Base-by-base conservation (phyloP, 2,113 vertebrate species). In the Tursiops truncatus region DNA sequence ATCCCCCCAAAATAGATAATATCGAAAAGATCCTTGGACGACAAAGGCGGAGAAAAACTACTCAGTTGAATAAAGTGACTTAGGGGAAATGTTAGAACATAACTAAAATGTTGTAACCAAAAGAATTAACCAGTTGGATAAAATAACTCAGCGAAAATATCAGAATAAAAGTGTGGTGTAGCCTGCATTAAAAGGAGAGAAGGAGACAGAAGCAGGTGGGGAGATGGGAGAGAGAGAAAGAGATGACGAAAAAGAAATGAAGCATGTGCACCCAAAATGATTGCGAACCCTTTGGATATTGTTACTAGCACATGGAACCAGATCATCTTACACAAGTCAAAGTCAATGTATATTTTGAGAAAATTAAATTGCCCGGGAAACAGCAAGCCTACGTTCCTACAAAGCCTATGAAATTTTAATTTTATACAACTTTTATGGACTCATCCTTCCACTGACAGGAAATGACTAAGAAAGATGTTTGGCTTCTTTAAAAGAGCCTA, bases 161-260 rank as follows among this genome's bases (percentile, higher is more conserved):
- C 2, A 58, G 26, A 76, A 76, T 47, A 58, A 71, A 70, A 84
- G 20, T 23, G 20, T 50, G 26, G 2, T 9, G 11, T 50, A 86
- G 68, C 31, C 26, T 36, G 23, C 28, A n/a, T 56, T 71, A 76
- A 28, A 70, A 5, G 58, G 7, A 23, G 6, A 74, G 1, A 47
- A 2, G 31, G 8, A 38, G 4, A 10, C 0, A 1, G 76, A 18
- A 68, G 6, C 18, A 47, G 12, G 20, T 18, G 7, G 18, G 1
- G 1, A 86, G 28, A 73, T 7, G 31, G 41, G 2, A n/a, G 31
- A 67, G 17, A n/a, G 20, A 47, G 21, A 2, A 23, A 36, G 33
- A 44, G n/a, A 28, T n/a, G 31, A 38, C 23, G 13, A 31, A 50
- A 38, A 23, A 8, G 56, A 90, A 71, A 77, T 31, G 44, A 67